Conservation (phyloP, 2,797 vertebrate species). For the Acanthis flammea region DNA sequence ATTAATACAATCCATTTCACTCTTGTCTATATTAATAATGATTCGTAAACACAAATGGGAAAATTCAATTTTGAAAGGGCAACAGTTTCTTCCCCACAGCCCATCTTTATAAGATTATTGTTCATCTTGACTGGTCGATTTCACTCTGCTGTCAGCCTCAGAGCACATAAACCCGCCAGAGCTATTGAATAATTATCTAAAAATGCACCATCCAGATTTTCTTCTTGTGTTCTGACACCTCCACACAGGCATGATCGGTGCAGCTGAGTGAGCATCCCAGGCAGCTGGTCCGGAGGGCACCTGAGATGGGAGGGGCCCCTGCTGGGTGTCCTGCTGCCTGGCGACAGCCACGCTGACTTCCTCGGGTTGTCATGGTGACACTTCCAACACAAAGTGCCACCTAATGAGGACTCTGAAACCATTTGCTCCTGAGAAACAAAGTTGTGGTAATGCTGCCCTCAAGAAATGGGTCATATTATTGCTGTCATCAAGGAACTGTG, state of each 20-base stretch:
- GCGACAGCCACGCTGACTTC: background rate
- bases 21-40: background rate
- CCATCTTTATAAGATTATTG: background rate
- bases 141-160: background rate
- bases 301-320: background rate
- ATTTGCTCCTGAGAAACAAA: background rate
- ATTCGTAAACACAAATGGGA: background rate
- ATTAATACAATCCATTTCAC: constrained; percentile 15
- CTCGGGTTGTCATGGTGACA: constrained; percentile 15
- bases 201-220: background rate
- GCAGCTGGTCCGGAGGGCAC: background rate
- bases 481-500: background rate
- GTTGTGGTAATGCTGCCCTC: background rate
- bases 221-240: background rate
- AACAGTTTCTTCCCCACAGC: background rate
- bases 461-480: background rate
- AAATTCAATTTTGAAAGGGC: background rate
- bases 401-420: background rate
- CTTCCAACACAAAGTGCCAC: background rate
- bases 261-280: background rate
- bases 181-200: background rate
- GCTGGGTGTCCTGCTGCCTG: background rate
- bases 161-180: background rate
- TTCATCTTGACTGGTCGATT: background rate
- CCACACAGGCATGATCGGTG: accelerated